phyloP scores from a whole-genome alignment of 2,113 vertebrate genomes.

The Blennius ocellaris region DNA sequence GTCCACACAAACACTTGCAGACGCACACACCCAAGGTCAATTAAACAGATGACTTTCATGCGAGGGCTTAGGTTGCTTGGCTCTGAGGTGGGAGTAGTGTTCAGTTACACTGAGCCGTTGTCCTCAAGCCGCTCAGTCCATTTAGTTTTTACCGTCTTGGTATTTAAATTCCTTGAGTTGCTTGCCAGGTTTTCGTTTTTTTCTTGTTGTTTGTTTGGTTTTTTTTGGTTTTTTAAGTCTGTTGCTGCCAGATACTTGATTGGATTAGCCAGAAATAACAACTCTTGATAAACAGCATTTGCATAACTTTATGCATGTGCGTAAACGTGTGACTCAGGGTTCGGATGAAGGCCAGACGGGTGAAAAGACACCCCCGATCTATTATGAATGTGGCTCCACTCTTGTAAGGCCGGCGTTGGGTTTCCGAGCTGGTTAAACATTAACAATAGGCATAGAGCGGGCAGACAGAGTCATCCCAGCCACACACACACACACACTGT shows the following conservation, averaged over 20 bases:
- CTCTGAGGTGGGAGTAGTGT: constrained; percentile 42
- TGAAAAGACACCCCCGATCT: constrained; percentile 64
- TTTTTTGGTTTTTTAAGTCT: no score
- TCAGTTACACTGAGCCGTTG: constrained; percentile 45
- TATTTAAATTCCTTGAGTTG: no score
- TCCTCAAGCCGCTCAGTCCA: constrained; percentile 12
- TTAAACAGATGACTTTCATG: constrained; percentile 77
- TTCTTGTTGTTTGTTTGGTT: no score
- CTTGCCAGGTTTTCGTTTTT: background rate
- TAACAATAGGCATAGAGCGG: constrained; percentile 51
- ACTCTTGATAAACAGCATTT: constrained; percentile 7
- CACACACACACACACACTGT: constrained; percentile 2
- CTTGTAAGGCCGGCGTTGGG: constrained; percentile 48
- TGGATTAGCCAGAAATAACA: constrained; percentile 21
- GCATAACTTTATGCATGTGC: background rate
- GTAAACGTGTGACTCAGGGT: constrained; percentile 30
- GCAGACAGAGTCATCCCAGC: constrained; percentile 21
- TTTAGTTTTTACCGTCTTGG: constrained; percentile 17
- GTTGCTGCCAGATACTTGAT: constrained; percentile 9
- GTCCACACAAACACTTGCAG: constrained; percentile 49
- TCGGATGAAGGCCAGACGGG: constrained; percentile 49
- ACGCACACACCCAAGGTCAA: constrained; percentile 71
- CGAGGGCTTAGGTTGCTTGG: constrained; percentile 62
- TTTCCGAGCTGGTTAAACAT: constrained; percentile 80
- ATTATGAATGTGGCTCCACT: constrained; percentile 79